Percentiles rank a stretch among this genome's conserved stretches.
Evolutionary conservation across 2,888 invertebrate species (phyloP).

Genomic region (Ochlodes sylvanus): DNA sequence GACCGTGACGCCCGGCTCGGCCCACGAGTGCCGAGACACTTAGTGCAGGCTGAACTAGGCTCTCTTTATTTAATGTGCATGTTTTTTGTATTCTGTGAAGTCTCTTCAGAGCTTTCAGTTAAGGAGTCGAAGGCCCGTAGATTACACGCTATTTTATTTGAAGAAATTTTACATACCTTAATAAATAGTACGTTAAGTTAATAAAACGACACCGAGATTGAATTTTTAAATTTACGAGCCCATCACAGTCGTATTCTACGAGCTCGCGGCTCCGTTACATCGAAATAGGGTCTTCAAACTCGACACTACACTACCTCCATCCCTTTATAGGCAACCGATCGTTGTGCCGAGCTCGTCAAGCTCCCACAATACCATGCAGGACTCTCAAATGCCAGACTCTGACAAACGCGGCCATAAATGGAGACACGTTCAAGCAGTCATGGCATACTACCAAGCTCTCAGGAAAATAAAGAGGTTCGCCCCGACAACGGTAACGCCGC

Average conservation of each 20-base stretch:
- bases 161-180: not conserved
- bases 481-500: constrained; percentile 66
- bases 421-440: constrained; percentile 94
- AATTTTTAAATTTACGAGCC: not conserved
- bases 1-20: constrained; percentile 58
- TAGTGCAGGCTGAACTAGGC: constrained; percentile 45
- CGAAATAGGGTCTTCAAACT: constrained; percentile 14
- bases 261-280: constrained; percentile 9
- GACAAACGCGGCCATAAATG: constrained; percentile 89
- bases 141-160: not conserved
- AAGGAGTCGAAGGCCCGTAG: constrained; percentile 14
- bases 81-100: constrained; percentile 62
- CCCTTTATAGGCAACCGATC: constrained; percentile 82
- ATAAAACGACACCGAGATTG: too few species aligned
- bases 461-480: constrained; percentile 95
- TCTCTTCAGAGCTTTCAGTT: constrained; percentile 49
- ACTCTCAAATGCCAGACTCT: constrained; percentile 74
- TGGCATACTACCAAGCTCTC: constrained; percentile 95
- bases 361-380: constrained; percentile 76
- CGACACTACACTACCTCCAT: constrained; percentile 54
- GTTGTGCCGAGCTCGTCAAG: constrained; percentile 80
- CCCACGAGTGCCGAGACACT: constrained; percentile 39
- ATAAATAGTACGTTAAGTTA: not conserved
- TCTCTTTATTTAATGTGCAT: constrained; percentile 62
- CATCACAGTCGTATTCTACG: constrained; percentile 32